A percentile compares a stretch with the other conserved stretches of the same genome.
Evolutionary conservation across 2,797 vertebrate species (phyloP).

Genomic region (Eutrigla gurnardus): DNA sequence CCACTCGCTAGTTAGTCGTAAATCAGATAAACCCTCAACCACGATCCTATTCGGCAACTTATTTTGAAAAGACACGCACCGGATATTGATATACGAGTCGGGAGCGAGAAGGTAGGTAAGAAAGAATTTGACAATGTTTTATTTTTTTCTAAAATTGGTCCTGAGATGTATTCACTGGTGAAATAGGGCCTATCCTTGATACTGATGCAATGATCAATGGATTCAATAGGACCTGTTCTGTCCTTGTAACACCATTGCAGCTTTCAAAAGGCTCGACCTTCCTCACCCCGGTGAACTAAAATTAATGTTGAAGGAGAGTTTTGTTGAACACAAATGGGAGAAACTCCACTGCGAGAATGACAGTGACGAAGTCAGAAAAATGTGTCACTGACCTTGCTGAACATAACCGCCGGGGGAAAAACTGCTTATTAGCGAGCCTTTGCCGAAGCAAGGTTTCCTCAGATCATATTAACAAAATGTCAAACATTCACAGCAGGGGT

Average conservation of each 20-base stretch:
- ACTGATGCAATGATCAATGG: not conserved
- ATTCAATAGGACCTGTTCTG: not conserved
- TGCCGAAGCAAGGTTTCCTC: slow-evolving; percentile 51
- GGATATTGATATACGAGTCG: not conserved
- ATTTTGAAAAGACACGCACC: no score
- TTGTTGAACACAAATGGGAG: not conserved
- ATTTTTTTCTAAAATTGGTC: not conserved
- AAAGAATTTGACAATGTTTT: not conserved
- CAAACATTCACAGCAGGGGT: slow-evolving; percentile 47
- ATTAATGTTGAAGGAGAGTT: not conserved
- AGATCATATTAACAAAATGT: slow-evolving; percentile 69
- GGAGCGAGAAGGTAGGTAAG: not conserved
- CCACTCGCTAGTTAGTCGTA: no score
- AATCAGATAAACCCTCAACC: no score
- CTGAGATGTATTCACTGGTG: not conserved
- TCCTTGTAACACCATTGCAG: slow-evolving; percentile 7
- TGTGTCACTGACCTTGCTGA: slow-evolving; percentile 30
- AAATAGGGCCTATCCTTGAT: not conserved
- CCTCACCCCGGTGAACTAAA: not conserved
- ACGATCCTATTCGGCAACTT: no score
- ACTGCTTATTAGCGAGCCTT: slow-evolving; percentile 32
- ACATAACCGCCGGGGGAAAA: slow-evolving; percentile 27
- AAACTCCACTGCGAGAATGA: not conserved
- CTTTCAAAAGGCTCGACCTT: slow-evolving; percentile 12
- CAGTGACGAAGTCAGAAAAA: not conserved